phyloP scores from a whole-genome alignment of 2,113 vertebrate species.

The Hassar affinis region DNA sequence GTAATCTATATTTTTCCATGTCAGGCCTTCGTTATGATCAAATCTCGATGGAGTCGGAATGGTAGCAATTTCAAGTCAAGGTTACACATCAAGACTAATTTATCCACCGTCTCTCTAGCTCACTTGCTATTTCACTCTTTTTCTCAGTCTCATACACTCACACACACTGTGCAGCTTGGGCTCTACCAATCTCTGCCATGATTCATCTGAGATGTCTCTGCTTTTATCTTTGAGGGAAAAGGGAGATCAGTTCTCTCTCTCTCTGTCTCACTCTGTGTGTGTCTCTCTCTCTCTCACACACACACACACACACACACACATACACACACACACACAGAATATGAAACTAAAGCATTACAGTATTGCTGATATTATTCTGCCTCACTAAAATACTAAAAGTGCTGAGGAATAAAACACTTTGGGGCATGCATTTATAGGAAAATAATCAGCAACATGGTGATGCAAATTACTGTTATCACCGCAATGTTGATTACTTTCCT shows the following conservation, averaged over 20 bases:
- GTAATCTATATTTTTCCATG: constrained; percentile 53
- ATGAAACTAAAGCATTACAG: neutral
- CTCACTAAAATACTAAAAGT: neutral
- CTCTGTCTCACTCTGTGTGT: neutral
- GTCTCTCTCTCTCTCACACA: neutral
- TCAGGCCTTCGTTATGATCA: constrained; percentile 56
- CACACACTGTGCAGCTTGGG: constrained; percentile 25
- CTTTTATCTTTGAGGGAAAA: constrained; percentile 47
- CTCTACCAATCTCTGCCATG: constrained; percentile 60
- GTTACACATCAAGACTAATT: constrained; percentile 57
- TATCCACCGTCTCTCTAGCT: constrained; percentile 46
- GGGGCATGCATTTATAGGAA: neutral
- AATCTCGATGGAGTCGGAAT: constrained; percentile 51
- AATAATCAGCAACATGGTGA: neutral
- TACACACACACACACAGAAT: neutral
- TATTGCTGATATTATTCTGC: neutral
- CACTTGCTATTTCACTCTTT: neutral
- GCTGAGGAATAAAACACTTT: neutral
- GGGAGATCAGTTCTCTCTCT: neutral
- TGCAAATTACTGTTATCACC: neutral
- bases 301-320: neutral
- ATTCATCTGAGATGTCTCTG: constrained; percentile 61
- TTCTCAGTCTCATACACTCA: neutral
- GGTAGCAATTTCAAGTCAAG: constrained; percentile 65
- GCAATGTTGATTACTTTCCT: neutral